These are phyloP conservation scores for Busseola fusca DNA, from an alignment of 2,888 invertebrate species.

Conservation along the genomic window DNA sequence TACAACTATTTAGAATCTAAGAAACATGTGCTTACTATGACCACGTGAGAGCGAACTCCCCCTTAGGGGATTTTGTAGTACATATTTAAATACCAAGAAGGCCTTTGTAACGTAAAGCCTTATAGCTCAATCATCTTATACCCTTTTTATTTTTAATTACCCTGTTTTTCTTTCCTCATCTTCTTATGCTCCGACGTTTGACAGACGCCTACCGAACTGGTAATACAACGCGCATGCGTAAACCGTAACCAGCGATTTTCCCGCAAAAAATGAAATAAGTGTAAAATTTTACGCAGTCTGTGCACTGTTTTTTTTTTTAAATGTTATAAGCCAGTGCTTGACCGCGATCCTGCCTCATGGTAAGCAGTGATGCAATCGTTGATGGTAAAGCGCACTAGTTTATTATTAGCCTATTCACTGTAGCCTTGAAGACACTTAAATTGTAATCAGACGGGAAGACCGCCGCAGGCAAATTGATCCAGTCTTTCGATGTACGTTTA, in stretches of 20 bases:
- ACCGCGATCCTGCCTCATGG: no score
- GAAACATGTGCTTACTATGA: conserved; percentile 66
- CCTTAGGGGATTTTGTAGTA: conserved; percentile 17
- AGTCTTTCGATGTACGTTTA: no score
- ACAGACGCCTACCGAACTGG: neutral
- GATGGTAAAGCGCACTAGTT: no score
- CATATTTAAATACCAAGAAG: conserved; percentile 28
- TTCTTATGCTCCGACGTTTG: neutral
- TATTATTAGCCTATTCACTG: no score
- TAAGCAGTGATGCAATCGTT: no score
- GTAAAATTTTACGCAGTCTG: no score
- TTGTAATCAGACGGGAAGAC: no score
- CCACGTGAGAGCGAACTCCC: conserved; percentile 59
- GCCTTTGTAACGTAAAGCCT: conserved; percentile 26
- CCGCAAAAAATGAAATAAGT: neutral
- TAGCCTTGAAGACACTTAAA: no score
- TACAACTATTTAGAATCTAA: conserved; percentile 73
- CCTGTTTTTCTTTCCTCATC: neutral
- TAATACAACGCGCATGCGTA: neutral
- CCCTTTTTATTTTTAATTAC: conserved; percentile 20
- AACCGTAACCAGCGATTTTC: neutral
- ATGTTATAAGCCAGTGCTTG: no score
- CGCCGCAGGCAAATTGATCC: no score
- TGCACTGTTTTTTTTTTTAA: no score
- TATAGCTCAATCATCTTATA: conserved; percentile 30